phyloP scores from a whole-genome alignment of 2,888 invertebrate species.

The Scaptomyza polygonia region DNA sequence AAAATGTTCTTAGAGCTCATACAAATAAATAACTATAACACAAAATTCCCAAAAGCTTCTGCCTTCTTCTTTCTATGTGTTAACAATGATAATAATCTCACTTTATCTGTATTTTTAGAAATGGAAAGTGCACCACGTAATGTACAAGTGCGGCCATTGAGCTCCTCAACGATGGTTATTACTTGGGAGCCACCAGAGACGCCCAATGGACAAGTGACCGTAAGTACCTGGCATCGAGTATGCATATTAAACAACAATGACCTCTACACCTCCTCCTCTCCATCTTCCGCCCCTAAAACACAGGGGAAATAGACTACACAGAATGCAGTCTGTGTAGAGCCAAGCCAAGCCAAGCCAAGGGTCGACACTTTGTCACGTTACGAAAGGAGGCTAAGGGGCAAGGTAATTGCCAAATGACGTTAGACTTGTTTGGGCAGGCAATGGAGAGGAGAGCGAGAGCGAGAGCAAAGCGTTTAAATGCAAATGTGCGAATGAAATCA shows the following conservation, averaged over 20 bases:
- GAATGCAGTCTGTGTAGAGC: slow-evolving; percentile 9
- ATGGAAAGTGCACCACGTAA: slow-evolving; percentile 97
- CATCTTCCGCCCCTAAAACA: neutral
- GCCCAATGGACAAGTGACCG: slow-evolving; percentile 98
- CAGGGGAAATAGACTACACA: slow-evolving; percentile 14
- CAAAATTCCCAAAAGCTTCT: neutral
- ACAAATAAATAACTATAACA: neutral
- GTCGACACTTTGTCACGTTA: slow-evolving; percentile 61
- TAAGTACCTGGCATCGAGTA: slow-evolving; percentile 85
- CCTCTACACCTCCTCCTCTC: neutral
- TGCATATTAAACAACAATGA: slow-evolving; percentile 58
- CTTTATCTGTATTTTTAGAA: slow-evolving; percentile 86
- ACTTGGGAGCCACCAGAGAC: slow-evolving; percentile 99
- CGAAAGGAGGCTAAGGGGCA: slow-evolving; percentile 6
- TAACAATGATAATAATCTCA: slow-evolving; percentile 31
- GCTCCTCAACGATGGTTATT: slow-evolving; percentile 97
- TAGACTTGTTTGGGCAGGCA: slow-evolving; percentile 44
- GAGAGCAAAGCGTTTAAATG: slow-evolving; percentile 51
- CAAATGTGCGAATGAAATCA: slow-evolving; percentile 69
- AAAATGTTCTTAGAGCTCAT: neutral
- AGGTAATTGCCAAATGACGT: slow-evolving; percentile 55
- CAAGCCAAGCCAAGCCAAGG: slow-evolving; percentile 17
- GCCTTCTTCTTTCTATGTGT: slow-evolving; percentile 1
- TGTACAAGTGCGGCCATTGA: slow-evolving; percentile 96
- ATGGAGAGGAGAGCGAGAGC: neutral